Base-by-base conservation (phyloP, 2,888 invertebrate species). In the Cantharis nigra region DNA sequence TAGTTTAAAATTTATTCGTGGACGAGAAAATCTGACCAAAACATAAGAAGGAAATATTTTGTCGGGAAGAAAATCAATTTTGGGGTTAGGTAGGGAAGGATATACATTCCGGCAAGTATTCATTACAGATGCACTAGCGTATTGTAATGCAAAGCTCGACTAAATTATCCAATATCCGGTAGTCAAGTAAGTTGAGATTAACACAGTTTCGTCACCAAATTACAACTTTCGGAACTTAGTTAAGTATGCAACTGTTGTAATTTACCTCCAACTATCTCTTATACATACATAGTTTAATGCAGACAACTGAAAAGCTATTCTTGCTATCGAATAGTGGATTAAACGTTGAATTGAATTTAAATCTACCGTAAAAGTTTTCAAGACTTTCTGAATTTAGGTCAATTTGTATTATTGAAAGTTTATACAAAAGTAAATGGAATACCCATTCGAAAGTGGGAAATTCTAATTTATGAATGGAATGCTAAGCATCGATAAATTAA, bases 241-340 rank as follows among this genome's bases (percentile, higher is more conserved):
- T 71, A 72, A 72, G 64, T 76, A 72, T 76, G 63, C 76, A 72
- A 30, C 69, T 71, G 72, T 72, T 69, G 65, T 76, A 72, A 76
- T 76, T 76, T 63, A 76, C 63, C 70, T 23, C 9, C n/a, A 70
- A 69, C 72, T 72, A 70, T 30, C 28, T 26, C 26, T 16, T 30
- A 76, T 71, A 63, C 33, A 76, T 26, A 71, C 63, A 33, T 33
- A 65, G 65, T 65, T 65, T 23, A 65, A 65, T 65, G 23, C 65
- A 23, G 65, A 23, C 65, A 18, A 65, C 18, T 65, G 16, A 65
- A 65, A 65, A 65, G 65, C 65, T 20, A 23, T 65, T 65, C 65
- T 23, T 65, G 20, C 23, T 3, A 18, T 23, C 18, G 11, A 16
- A 23, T 23, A 65, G 23, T 65, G 23, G 20, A 65, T 23, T 20